Evolutionary conservation across 2,888 invertebrate genomes (phyloP).

Genomic region (Mantis religiosa): DNA sequence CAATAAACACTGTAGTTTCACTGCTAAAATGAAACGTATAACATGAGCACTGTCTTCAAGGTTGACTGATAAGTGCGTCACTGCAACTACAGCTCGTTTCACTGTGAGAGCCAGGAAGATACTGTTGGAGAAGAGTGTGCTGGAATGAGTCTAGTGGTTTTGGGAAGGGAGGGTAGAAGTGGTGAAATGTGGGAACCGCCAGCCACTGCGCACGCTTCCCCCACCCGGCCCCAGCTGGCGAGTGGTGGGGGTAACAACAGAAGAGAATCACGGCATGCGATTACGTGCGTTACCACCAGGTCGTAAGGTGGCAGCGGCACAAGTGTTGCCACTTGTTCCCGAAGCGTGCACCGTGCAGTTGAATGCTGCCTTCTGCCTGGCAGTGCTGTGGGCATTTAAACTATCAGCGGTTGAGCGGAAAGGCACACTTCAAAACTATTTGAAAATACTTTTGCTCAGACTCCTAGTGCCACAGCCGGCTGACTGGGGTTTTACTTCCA

Average conservation of each 20-base stretch:
- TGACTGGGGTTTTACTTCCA: too few relatives aligned
- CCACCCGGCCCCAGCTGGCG: not conserved
- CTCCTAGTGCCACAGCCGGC: too few relatives aligned
- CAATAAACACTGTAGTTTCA: not conserved
- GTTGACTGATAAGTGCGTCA: not conserved
- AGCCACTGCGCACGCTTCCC: not conserved
- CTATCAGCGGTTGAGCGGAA: too few relatives aligned
- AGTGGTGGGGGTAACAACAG: not conserved
- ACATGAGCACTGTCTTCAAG: not conserved
- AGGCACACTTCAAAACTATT: too few relatives aligned
- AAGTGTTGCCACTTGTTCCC: not conserved
- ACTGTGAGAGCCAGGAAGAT: not conserved
- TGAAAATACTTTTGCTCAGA: too few relatives aligned
- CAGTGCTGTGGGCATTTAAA: too few relatives aligned
- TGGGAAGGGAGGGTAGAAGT: not conserved
- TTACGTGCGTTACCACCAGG: not conserved
- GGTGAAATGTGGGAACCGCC: conserved; percentile 4
- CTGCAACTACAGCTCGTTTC: not conserved
- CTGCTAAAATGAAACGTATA: not conserved
- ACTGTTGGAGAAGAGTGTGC: not conserved
- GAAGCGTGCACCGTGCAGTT: not conserved
- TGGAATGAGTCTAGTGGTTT: not conserved
- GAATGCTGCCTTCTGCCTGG: too few relatives aligned
- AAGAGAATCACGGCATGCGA: not conserved
- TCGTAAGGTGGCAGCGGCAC: not conserved